These are phyloP conservation scores for Eupithecia insigniata DNA, from an alignment of 2,888 invertebrate genomes.

Conservation along the genomic window DNA sequence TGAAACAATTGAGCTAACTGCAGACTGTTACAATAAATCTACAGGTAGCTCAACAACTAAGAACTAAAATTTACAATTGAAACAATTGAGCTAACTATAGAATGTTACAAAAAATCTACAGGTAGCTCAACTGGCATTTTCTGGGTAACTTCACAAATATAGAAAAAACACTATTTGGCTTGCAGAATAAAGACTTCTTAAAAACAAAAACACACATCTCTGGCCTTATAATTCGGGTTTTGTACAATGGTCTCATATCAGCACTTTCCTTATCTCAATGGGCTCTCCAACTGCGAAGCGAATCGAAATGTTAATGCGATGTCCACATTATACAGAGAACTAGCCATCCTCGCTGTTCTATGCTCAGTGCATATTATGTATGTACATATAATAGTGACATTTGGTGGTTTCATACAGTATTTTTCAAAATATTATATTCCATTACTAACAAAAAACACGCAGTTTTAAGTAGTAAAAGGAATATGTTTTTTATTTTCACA, in stretches of 20 bases:
- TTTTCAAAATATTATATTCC: too few relatives aligned
- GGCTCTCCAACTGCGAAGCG: background rate
- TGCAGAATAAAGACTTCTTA: background rate
- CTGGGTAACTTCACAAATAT: too few relatives aligned
- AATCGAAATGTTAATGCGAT: background rate
- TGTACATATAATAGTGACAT: background rate
- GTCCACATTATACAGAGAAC: conserved; percentile 2
- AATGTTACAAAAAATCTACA: too few relatives aligned
- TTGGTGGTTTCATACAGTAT: background rate
- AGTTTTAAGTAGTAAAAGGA: too few relatives aligned
- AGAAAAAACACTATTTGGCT: background rate
- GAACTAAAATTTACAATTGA: too few relatives aligned
- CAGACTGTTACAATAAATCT: too few relatives aligned
- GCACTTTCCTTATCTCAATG: background rate
- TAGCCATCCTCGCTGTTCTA: background rate
- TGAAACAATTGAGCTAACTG: too few relatives aligned
- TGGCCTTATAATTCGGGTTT: background rate
- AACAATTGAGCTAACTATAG: too few relatives aligned
- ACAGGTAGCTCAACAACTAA: too few relatives aligned
- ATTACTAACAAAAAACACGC: too few relatives aligned
- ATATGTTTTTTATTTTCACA: too few relatives aligned
- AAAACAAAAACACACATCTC: background rate
- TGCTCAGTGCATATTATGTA: background rate
- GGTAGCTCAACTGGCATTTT: too few relatives aligned
- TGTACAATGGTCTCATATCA: background rate